Conservation (phyloP, 2,888 invertebrate genomes). For the Penaeus monodon region DNA sequence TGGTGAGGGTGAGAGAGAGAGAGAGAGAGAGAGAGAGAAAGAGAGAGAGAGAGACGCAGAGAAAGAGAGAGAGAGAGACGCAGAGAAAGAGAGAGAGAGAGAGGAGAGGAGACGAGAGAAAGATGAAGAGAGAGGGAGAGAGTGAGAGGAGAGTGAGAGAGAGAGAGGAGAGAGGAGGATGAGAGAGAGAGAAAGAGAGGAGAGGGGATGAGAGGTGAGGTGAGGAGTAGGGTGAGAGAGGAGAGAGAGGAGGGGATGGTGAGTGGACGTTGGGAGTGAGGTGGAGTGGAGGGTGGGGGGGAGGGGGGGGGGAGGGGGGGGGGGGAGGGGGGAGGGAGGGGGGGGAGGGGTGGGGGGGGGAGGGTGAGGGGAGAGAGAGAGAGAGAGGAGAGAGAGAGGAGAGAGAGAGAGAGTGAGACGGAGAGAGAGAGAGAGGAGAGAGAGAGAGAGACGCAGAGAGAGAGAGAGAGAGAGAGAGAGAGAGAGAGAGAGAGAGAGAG, state of each 20-base stretch:
- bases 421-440: not conserved
- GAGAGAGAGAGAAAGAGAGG: not conserved
- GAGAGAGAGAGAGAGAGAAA: no score
- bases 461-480: slow-evolving; percentile 14
- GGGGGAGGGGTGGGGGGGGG: not conserved
- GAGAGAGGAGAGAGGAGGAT: not conserved
- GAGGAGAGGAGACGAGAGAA: not conserved
- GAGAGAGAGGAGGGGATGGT: not conserved
- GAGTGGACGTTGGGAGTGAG: no score
- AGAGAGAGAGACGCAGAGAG: not conserved
- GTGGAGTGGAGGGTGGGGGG: no score
- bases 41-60: no score
- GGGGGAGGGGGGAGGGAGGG: not conserved
- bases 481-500: not conserved
- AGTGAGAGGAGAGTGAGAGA: no score
- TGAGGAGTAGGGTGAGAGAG: not conserved
- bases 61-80: no score
- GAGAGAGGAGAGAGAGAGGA: not conserved
- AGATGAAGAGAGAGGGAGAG: not conserved
- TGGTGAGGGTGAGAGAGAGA: no score
- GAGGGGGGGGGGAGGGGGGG: no score
- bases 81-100: no score
- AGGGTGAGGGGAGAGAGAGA: no score
- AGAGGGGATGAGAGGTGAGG: no score
- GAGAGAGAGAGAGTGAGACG: no score